These are phyloP conservation scores for Metalampra italica DNA, from an alignment of 2,888 invertebrate species.

Conservation along the genomic window DNA sequence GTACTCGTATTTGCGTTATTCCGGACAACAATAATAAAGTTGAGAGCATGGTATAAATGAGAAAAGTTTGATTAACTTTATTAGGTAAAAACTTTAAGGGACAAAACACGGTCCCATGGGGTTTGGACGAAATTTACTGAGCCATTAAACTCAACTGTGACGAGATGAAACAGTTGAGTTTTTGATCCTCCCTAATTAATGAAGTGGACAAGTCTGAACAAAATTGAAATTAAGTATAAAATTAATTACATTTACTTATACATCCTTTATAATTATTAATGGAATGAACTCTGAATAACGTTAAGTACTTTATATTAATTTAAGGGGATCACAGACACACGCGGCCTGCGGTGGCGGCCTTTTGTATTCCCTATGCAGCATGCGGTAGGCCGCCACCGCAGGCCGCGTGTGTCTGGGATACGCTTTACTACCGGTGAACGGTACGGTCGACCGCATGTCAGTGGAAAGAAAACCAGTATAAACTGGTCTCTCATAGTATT, in stretches of 20 bases:
- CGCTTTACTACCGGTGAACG: too few relatives aligned
- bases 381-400: too few relatives aligned
- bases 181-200: neutral
- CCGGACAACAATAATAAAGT: constrained; percentile 1
- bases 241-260: neutral
- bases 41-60: constrained; percentile 23
- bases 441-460: too few relatives aligned
- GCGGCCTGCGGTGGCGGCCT: too few relatives aligned
- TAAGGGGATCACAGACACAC: too few relatives aligned
- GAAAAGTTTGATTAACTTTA: constrained; percentile 37
- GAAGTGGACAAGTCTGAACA: neutral
- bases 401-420: too few relatives aligned
- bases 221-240: neutral
- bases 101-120: constrained; percentile 11
- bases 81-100: constrained; percentile 20
- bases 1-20: neutral
- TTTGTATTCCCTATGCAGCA: too few relatives aligned
- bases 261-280: neutral
- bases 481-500: too few relatives aligned
- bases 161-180: neutral
- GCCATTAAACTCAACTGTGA: neutral
- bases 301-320: too few relatives aligned
- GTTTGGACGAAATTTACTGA: neutral
- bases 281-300: too few relatives aligned
- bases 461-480: too few relatives aligned